Evolutionary conservation across 2,888 invertebrate genomes (phyloP), one percentile per base, ranked within the genome.

Genomic region (Myopa testacea): DNA sequence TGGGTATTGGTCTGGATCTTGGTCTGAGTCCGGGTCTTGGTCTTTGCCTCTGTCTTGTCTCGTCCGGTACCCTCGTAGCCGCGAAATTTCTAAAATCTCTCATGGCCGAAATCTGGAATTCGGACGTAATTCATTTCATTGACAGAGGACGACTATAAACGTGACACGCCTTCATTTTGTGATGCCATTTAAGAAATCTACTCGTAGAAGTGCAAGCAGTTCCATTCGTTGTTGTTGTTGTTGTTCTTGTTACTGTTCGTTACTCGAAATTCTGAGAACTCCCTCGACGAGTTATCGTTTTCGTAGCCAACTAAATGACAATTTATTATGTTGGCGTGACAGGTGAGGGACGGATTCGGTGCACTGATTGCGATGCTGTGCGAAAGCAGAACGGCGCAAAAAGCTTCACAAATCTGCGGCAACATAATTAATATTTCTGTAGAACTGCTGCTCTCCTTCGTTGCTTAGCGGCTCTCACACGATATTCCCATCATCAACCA

Each of bases 281-380:
- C 60, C 40, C 26, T 62, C 45, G 45, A 40, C 62, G 62, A 73
- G 62, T 62, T 73, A 40, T 62, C 26, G 45, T 62, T 62, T 73
- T 62, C 60, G 62, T 45, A 73, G 60, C 62, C 60, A 62, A 75
- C 75, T 40, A 62, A 78, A 78, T 76, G 76, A 78, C 78, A 78
- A 78, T 78, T 78, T 76, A 78, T 78, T 78, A 78, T 78, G 45
- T 78, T 76, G 19, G 62, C 62, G 62, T 78, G 78, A 78, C 78
- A 78, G 78, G 78, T 78, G 78, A 68, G 69, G 58, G 69, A 69
- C 58, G 45, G 45, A 45, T 19, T 58, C 69, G 75, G 38, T 58
- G 55, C 52, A 38, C 52, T 73, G 63, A 65, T 68, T 69, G 67
- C 72, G 45, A 26, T 34, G 52, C 65, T 37, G 37, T 52, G 65